These are phyloP conservation scores for Cataglyphis rosenhaueri DNA, from an alignment of 2,888 invertebrate genomes.

Conservation along the genomic window DNA sequence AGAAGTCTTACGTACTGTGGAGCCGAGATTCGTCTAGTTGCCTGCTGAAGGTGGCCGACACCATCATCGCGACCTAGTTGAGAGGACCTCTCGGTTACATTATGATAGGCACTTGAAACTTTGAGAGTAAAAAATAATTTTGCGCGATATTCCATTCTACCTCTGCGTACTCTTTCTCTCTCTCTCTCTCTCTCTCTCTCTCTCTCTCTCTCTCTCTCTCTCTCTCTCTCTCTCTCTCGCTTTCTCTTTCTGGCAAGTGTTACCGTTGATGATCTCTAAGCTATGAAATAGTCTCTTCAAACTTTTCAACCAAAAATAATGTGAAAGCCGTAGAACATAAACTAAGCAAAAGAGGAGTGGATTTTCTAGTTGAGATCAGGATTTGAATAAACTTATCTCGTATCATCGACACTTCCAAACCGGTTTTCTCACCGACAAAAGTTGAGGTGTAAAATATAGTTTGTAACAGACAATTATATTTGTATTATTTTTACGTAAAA, in stretches of 20 bases:
- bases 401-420: constrained; percentile 12
- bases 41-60: constrained; percentile 42
- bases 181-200: not conserved
- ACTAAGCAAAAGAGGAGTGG: not conserved
- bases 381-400: constrained; percentile 1
- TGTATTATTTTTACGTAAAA: not conserved
- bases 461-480: not conserved
- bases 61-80: constrained; percentile 60
- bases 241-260: constrained; percentile 30
- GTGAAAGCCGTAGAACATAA: not conserved
- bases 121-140: constrained; percentile 72
- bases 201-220: constrained; percentile 2
- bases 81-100: constrained; percentile 62
- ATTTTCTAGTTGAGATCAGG: constrained; percentile 11
- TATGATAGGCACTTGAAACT: constrained; percentile 66
- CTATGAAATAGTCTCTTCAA: constrained; percentile 50
- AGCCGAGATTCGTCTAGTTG: constrained; percentile 54
- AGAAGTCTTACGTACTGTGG: constrained; percentile 38
- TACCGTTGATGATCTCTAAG: constrained; percentile 59
- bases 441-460: not conserved
- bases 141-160: constrained; percentile 62
- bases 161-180: constrained; percentile 28
- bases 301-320: constrained; percentile 46
- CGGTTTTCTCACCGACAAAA: not conserved
- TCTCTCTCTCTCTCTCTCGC: constrained; percentile 1